Base-by-base conservation (phyloP, 1,140 invertebrate genomes). In the Papilio xuthus region DNA sequence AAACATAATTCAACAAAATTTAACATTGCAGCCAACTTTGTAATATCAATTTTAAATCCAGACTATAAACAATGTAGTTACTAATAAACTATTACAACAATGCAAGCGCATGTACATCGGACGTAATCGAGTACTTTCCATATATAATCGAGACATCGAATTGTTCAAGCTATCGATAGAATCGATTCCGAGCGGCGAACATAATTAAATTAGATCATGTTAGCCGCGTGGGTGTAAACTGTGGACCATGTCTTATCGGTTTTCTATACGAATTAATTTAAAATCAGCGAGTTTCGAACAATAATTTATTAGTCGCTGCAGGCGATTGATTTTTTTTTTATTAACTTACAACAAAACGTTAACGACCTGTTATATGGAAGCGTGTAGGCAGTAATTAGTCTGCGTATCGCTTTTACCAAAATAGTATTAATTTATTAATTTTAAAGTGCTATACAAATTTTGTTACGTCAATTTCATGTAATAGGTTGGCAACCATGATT, bases 201-300 rank as follows among this genome's bases (percentile, higher is more conserved):
- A 60, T 76, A 76, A 76, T 76, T 76, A 60, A 76, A 76, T 76
- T 76, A 76, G 74, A 76, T 76, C 56, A 76, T 47, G 71, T 73
- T 73, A 63, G 74, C 53, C 50, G 74, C 74, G 74, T 63, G 74
- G 50, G 74, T 37, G 74, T 42, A 76, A 42, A 76, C n/a, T 37
- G 74, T 42, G 20, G 56, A 76, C n/a, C 74, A 63, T 23, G 74
- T 76, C 74, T 76, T 76, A 76, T 76, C 74, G 41, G 32, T 76
- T 76, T 76, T 76, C 74, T 76, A 60, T 76, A 76, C 74, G 74
- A 76, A 76, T 76, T 76, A 76, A 76, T 76, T 76, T 76, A 42
- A 76, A 76, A 76, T 76, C 74, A 56, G 74, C 74, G 74, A 76
- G 73, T 56, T 76, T 76, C 74, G 18, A 18, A 44, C 56, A 76